A percentile compares a stretch with the other conserved stretches of the same genome.
phyloP scores from a whole-genome alignment of 2,888 invertebrate genomes.

The Parnassius mnemosyne region DNA sequence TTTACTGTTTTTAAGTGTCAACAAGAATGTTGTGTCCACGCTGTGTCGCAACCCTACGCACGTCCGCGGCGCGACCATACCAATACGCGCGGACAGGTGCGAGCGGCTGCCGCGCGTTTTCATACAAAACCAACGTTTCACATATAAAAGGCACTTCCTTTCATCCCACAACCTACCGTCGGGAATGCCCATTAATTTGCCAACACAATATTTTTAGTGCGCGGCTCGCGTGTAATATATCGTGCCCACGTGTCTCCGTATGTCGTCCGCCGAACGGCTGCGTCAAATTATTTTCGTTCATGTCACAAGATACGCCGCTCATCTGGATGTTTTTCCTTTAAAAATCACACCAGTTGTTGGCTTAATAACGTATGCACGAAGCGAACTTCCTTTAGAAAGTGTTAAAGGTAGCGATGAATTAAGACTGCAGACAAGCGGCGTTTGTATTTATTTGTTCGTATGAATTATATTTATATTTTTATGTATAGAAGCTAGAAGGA shows the following conservation, averaged over 20 bases:
- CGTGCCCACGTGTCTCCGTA: constrained; percentile 79
- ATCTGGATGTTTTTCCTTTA: constrained; percentile 79
- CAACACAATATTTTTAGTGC: constrained; percentile 81
- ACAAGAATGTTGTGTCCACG: not conserved
- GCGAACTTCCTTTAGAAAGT: constrained; percentile 64
- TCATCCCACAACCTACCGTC: constrained; percentile 78
- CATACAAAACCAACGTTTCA: constrained; percentile 79
- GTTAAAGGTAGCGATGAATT: constrained; percentile 18
- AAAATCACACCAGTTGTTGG: constrained; percentile 72
- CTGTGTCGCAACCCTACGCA: constrained; percentile 30
- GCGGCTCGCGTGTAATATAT: constrained; percentile 80
- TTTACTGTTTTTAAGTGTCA: not conserved
- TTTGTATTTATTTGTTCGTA: not conserved
- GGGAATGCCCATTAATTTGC: constrained; percentile 81
- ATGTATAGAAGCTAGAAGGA: too few species aligned
- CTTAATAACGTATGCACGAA: constrained; percentile 55
- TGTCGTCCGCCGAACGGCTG: constrained; percentile 77
- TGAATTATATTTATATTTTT: too few species aligned
- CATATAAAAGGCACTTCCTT: constrained; percentile 80
- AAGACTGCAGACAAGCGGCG: not conserved
- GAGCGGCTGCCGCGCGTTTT: constrained; percentile 76
- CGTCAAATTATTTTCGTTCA: constrained; percentile 81
- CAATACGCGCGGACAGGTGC: constrained; percentile 74
- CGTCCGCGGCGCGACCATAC: constrained; percentile 40
- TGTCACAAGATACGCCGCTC: constrained; percentile 79